Evolutionary conservation across 1,140 invertebrate genomes (phyloP).

Genomic region (Hesperophylax magnus): DNA sequence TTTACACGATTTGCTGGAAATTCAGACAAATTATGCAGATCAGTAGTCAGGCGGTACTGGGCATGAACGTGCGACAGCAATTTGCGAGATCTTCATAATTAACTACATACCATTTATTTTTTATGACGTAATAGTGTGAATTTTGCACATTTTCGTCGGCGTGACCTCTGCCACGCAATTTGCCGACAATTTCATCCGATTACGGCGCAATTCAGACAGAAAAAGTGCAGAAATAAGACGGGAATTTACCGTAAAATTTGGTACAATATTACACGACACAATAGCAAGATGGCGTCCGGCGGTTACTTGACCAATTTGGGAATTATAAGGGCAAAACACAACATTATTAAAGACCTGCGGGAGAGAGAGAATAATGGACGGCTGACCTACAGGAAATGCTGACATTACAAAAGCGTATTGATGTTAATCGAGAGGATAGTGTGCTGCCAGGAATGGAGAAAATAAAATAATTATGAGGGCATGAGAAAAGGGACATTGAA

Average conservation of each 20-base stretch:
- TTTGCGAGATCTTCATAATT: conserved; percentile 21
- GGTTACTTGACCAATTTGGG: background rate
- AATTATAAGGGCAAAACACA: background rate
- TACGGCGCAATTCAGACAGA: background rate
- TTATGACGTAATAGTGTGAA: background rate
- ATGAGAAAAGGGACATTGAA: no score
- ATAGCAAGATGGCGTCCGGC: conserved; percentile 1
- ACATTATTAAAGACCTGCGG: background rate
- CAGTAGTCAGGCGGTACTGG: background rate
- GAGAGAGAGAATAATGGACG: background rate
- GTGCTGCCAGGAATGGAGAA: no score
- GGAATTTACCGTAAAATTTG: no score
- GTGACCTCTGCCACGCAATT: background rate
- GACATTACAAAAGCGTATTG: background rate
- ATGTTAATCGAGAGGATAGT: no score
- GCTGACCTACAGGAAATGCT: background rate
- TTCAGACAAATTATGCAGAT: background rate
- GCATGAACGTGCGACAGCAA: background rate
- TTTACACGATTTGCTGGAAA: background rate
- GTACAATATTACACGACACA: background rate
- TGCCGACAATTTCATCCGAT: no score
- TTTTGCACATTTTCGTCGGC: background rate
- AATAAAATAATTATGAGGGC: no score
- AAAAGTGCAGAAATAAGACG: background rate
- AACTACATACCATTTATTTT: background rate